Evolutionary conservation across 2,113 vertebrate genomes (phyloP), one percentile per base, ranked within the genome.

Genomic region (Cephalophus harveyi): DNA sequence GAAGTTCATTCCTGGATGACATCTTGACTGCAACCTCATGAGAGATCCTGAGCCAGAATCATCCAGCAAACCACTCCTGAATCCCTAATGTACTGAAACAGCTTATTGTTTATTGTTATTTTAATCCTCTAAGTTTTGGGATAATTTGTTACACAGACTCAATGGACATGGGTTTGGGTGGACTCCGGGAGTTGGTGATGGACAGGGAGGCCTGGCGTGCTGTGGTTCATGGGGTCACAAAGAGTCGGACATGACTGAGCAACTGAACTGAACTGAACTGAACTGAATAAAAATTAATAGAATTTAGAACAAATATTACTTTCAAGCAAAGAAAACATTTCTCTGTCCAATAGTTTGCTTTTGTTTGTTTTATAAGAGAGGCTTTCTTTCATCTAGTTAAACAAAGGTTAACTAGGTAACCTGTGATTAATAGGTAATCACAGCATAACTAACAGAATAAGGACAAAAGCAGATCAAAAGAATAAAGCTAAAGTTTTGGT

Each of bases 241-340:
- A 67, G 17, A 67, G 33, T 67, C 0, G 8, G 64, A 67, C 64
- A 36, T 8, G 33, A n/a, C 33, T 64, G 33, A 64, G 60, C 60
- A 59, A 59, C 57, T 64, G 30, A 64, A 64, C 60, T 64, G 30
- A 64, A 64, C 60, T 64, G 60, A 62, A 62, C 60, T 62, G 30
- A 64, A 33, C 30, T 64, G 60, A 67, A n/a, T 67, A 67, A 67
- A n/a, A 92, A 90, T 6, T 27, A 46, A 94, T 57, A 93, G 33
- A 87, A 97, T 92, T 82, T 94, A 89, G 67, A 92, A 89, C 28
- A 94, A 83, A 57, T 43, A 87, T 40, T 25, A 83, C 13, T 95
- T 87, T 90, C 52, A 92, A 93, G 43, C 62, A 95, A 96, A 94
- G 33, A 92, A 87, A 87, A 78, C 19, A 52, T 74, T 81, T 89